phyloP scores from a whole-genome alignment of 2,113 vertebrate genomes.

The Syngnathus typhle region DNA sequence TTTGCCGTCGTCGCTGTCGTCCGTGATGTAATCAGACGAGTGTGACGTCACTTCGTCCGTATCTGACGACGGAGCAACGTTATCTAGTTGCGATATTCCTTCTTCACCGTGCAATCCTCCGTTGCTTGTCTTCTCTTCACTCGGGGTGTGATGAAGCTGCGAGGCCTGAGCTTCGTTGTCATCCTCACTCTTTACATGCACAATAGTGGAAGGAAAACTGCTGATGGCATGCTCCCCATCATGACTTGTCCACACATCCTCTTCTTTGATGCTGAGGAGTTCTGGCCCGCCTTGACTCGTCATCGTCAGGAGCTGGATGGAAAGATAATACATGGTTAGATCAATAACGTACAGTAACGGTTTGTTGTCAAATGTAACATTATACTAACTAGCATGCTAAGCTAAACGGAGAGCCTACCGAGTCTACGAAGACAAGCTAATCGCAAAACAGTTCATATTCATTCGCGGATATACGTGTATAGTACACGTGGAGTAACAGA shows the following conservation, averaged over 20 bases:
- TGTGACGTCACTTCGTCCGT: not conserved
- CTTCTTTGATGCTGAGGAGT: not conserved
- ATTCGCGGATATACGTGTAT: not conserved
- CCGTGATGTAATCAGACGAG: not conserved
- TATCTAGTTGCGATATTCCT: not conserved
- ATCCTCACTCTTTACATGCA: constrained; percentile 5
- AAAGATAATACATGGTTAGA: not conserved
- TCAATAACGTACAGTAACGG: not conserved
- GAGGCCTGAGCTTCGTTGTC: not conserved
- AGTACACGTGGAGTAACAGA: too few relatives aligned
- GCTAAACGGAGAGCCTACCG: not conserved
- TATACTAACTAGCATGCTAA: not conserved
- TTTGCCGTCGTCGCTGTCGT: not conserved
- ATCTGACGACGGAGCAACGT: not conserved
- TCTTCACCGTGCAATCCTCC: not conserved
- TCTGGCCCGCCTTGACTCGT: not conserved
- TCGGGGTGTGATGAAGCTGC: not conserved
- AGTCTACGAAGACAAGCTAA: not conserved
- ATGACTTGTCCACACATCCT: not conserved
- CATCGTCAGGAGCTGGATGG: not conserved
- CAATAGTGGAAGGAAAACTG: not conserved
- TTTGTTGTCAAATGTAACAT: not conserved
- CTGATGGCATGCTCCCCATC: not conserved
- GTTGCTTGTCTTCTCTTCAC: not conserved
- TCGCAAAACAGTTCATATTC: not conserved